Base-by-base conservation (phyloP, 2,888 invertebrate genomes). In the Frankliniella fusca region DNA sequence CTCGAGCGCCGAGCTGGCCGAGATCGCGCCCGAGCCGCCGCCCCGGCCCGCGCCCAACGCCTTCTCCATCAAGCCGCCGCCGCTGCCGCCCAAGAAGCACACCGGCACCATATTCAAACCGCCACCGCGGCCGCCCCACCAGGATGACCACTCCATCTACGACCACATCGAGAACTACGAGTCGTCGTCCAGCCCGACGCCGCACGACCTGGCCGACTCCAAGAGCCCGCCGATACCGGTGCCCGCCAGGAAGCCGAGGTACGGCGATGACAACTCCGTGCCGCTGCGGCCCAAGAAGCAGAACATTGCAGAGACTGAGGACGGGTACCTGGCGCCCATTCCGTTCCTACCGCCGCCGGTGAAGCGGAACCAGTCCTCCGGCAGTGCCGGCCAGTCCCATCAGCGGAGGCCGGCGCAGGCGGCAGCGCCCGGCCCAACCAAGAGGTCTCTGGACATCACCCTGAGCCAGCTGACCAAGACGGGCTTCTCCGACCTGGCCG, bases 381-480 rank as follows among this genome's bases (percentile, higher is more conserved):
- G 86, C 80, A 84, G 83, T 83, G 54, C 54, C 18, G 76, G 80
- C 3, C 81, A 84, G 80, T 80, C 82, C 28, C 23, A 27, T 10
- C 70, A 76, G 70, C 70, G 27, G 23, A 27, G 5, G 9, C 1
- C 27, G 27, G 23, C 23, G 23, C 70, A 23, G 23, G 70, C 23
- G 9, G 61, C 61, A 18, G 61, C 61, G 61, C n/a, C 70, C 23
- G 49, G 18, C 27, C 70, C 83, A 8, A 80, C 54, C 85, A 88
- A 87, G 82, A 86, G 87, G 0, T 87, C 88, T 65, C 90, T 94
- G 85, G 94, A 95, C 87, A 95, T 95, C 84, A 95, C 95, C 0
- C 90, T 96, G 83, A 93, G 93, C 86, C 95, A 96, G 87, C 90
- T 96, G 83, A 93, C 96, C 50, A 93, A 95, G 3, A 92, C 94